phyloP scores from a whole-genome alignment of 2,888 invertebrate species.

The Drosophila crucigera region DNA sequence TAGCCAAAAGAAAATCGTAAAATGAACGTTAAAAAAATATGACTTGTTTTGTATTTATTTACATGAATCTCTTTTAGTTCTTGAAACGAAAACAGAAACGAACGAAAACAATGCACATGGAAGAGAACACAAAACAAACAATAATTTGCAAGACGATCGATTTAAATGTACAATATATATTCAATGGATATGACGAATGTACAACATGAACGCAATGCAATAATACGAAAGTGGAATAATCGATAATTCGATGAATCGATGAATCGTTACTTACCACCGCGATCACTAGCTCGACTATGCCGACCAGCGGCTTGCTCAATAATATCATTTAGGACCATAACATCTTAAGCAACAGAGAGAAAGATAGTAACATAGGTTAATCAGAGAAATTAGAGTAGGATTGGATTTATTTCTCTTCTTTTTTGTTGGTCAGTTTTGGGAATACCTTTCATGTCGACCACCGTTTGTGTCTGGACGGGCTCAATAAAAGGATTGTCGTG shows the following conservation, averaged over 20 bases:
- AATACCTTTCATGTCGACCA: constrained; percentile 97
- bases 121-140: constrained; percentile 58
- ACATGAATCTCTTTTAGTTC: constrained; percentile 40
- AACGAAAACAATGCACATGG: constrained; percentile 57
- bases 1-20: constrained; percentile 29
- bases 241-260: constrained; percentile 29
- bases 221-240: constrained; percentile 44
- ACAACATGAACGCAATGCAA: constrained; percentile 65
- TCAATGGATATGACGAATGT: constrained; percentile 57
- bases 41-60: constrained; percentile 45
- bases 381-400: background rate
- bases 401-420: background rate
- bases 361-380: background rate
- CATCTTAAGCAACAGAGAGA: constrained; percentile 88
- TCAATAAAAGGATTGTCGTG: constrained; percentile 97
- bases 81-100: constrained; percentile 42
- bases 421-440: background rate
- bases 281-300: constrained; percentile 94
- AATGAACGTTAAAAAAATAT: constrained; percentile 14
- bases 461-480: constrained; percentile 93
- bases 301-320: constrained; percentile 97
- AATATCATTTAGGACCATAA: constrained; percentile 98
- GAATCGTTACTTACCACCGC: constrained; percentile 90
- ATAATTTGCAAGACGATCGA: constrained; percentile 58
- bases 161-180: constrained; percentile 39